Base-by-base conservation (phyloP, 2,797 vertebrate genomes). In the Scarus forsteni region DNA sequence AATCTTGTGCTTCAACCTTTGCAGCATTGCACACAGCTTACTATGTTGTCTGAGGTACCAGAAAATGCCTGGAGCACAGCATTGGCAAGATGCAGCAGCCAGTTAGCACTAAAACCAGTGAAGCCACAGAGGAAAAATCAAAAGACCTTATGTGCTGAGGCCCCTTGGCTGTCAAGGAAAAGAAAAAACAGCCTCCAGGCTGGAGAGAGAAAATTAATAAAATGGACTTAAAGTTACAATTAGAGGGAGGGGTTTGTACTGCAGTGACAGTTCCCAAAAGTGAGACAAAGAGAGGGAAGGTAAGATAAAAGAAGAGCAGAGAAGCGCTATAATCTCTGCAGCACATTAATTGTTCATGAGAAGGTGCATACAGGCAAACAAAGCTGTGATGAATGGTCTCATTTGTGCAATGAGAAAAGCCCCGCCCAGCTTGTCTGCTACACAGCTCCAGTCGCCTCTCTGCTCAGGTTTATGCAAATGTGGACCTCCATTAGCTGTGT, bases 311-410 rank as follows among this genome's bases (percentile, higher is more conserved):
- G 68, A 66, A 75, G 79, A 84, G 73, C 66, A 79, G 81, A 80
- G 69, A 67, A 63, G 77, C 70, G 63, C 73, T 74, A 61, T 78
- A 90, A 85, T 79, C 77, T 87, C 85, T 81, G 87, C 85, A 81
- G 86, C 74, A 69, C 83, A 90, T 91, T 91, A 87, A 92, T 90
- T 92, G 92, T 90, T 91, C 85, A 88, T 90, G 90, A 88, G 88
- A 85, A 80, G 85, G 82, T 81, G 83, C 86, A 82, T 72, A 75
- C 81, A 88, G 80, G 84, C 87, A 90, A 92, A 92, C 89, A 89
- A 86, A 89, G 87, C 88, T 75, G 83, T 92, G 92, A 93, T 92
- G 87, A 93, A 93, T 92, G 89, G 80, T 85, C 85, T 91, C 82
- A 90, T 93, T 93, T 92, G 90, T 83, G 72, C 58, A 49, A 84